A percentile compares a stretch with the other conserved stretches of the same genome.
phyloP scores from a whole-genome alignment of 2,888 invertebrate species.

The Tenthredo notha region DNA sequence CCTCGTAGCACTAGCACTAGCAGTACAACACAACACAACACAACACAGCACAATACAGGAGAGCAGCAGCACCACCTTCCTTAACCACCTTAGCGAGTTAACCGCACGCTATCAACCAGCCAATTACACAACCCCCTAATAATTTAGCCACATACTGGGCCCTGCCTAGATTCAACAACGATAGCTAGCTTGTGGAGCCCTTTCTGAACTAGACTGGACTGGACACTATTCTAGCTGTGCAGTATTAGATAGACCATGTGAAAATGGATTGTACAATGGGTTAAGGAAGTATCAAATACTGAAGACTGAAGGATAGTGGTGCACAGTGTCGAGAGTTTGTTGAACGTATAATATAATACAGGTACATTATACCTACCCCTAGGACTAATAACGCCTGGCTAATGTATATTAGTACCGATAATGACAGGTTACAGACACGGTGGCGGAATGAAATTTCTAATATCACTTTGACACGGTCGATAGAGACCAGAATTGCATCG shows the following conservation, averaged over 20 bases:
- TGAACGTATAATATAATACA: conserved; percentile 61
- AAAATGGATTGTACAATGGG: neutral
- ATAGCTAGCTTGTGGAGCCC: conserved; percentile 62
- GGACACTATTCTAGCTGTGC: neutral
- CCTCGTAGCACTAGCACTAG: neutral
- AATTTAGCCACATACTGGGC: conserved; percentile 69
- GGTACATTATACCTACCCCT: conserved; percentile 65
- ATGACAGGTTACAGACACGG: conserved; percentile 58
- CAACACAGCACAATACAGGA: no score
- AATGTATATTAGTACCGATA: conserved; percentile 66
- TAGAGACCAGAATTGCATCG: neutral
- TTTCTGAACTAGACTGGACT: conserved; percentile 51
- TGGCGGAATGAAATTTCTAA: conserved; percentile 55
- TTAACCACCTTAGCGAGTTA: conserved; percentile 59
- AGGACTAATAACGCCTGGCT: conserved; percentile 67
- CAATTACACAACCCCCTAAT: conserved; percentile 73
- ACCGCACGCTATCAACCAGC: conserved; percentile 70
- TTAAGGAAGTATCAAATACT: neutral
- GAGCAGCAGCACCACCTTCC: conserved; percentile 36
- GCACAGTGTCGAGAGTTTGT: conserved; percentile 9
- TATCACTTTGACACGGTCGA: conserved; percentile 54
- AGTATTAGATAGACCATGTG: neutral
- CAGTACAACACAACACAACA: no score
- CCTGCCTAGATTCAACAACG: conserved; percentile 67
- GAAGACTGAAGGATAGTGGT: neutral